Evolutionary conservation across 2,888 invertebrate species (phyloP), one percentile per base, ranked within the genome.

Genomic region (Leistus spinibarbis): DNA sequence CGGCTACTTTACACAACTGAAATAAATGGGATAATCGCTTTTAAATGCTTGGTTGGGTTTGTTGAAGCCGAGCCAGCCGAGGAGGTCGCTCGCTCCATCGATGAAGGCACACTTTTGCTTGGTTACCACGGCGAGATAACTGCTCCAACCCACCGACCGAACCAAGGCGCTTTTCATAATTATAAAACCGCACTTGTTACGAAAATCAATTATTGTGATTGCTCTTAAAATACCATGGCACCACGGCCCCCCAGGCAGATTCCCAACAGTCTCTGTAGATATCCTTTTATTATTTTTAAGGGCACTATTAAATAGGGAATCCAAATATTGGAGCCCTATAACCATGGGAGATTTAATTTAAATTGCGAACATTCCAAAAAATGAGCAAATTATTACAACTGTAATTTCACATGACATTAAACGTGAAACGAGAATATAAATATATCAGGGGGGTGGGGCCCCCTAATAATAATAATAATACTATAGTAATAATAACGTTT

Each of bases 1-100:
- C 54, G 53, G 54, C 71, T 64, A 71, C 71, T 71, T 71, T 64
- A 54, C 64, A 64, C 71, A 63, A 64, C 19, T 63, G 71, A 54
- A 63, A 71, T 71, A 71, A 71, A 71, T 40, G 16, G 16, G 16
- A 24, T 71, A 62, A 71, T 64, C 40, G 13, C 54, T 40, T 54
- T 63, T 71, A 71, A 71, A 71, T 71, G 62, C n/a, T 40, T 40
- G 40, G 13, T n/a, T n/a, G n/a, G n/a, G n/a, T n/a, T n/a, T n/a
- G n/a, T n/a, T n/a, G n/a, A n/a, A n/a, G n/a, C n/a, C 54, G 54
- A 53, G 13, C 9, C 54, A 57, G 16, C 17, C 16, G 57, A 16
- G 20, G 20, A 57, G 19, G 57, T 57, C 17, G 54, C 9, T 10
- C 54, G 54, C 9, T 53, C 54, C 9, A 53, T 53, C 13, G 9